phyloP scores from a whole-genome alignment of 2,888 invertebrate genomes.

The Aphidoletes aphidimyza region DNA sequence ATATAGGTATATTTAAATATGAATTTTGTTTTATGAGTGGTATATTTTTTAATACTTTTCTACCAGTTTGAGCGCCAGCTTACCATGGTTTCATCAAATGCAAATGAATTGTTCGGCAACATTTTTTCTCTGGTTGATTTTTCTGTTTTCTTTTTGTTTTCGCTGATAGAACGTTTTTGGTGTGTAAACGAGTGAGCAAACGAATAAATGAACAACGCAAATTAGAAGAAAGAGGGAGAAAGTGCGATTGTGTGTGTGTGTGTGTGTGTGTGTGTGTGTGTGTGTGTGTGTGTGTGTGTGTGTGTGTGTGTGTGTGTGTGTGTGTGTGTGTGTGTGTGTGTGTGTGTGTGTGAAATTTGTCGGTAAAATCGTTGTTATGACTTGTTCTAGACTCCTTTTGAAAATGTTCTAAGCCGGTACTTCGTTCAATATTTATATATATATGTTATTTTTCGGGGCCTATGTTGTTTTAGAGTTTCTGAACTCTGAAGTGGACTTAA shows the following conservation, averaged over 20 bases:
- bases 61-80: neutral
- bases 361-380: neutral
- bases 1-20: neutral
- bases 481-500: constrained; percentile 16
- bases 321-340: too few relatives aligned
- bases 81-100: constrained; percentile 8
- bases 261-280: too few relatives aligned
- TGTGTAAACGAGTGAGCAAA: neutral
- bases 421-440: constrained; percentile 35
- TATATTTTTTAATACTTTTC: constrained; percentile 14
- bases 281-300: too few relatives aligned
- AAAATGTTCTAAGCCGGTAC: constrained; percentile 9
- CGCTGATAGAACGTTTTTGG: constrained; percentile 5
- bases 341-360: neutral
- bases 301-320: too few relatives aligned
- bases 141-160: too few relatives aligned
- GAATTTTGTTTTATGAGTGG: constrained; percentile 5
- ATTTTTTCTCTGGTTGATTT: neutral
- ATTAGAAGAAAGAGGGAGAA: too few relatives aligned
- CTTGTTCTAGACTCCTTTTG: neutral
- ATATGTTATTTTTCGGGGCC: neutral
- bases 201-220: too few relatives aligned
- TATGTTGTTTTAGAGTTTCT: constrained; percentile 7
- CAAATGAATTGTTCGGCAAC: neutral
- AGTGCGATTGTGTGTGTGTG: too few relatives aligned